Base-by-base conservation (phyloP, 2,797 vertebrate genomes). In the Tympanoctomys barrerae region DNA sequence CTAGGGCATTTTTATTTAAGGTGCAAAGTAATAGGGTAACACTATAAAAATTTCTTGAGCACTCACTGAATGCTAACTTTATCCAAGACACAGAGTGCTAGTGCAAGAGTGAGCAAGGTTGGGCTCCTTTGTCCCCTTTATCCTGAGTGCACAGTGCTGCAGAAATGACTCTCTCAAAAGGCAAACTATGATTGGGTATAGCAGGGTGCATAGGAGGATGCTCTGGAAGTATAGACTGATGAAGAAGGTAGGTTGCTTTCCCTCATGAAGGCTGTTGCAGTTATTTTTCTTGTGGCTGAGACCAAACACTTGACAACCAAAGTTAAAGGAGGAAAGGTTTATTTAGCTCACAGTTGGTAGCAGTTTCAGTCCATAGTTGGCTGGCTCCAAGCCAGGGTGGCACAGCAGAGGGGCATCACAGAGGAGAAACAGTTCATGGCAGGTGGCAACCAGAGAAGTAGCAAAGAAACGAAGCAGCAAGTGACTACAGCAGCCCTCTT, bases 21-120 rank as follows among this genome's bases (percentile, higher is more conserved):
- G 42, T 80, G 5, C 49, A 95, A 90, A 91, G 57, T 36, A 49
- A 61, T 31, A 86, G 66, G 57, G 54, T 36, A 81, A 88, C 62
- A 36, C 18, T 71, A 33, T 59, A 81, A 94, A 31, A n/a, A 70
- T 94, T 90, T 95, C 33, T 46, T 49, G 36, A 96, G 49, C 16
- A 24, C 7, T 64, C 57, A 42, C 8, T 87, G 19, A 62, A 46
- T 71, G 18, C 93, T 70, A 59, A 78, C 31, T 82, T 61, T 89
- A 81, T n/a, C 70, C 31, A 85, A 68, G 70, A 90, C n/a, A 52
- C 64, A 31, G 26, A 49, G 0, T 26, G 28, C 14, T 22, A 24
- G 24, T 4, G 14, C 24, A 61, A 19, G 6, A 36, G 31, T 64
- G 42, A 80, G 19, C 59, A 87, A 75, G 36, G n/a, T 59, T 64